Evolutionary conservation across 2,888 invertebrate genomes (phyloP).

Genomic region (Diaprepes abbreviatus): DNA sequence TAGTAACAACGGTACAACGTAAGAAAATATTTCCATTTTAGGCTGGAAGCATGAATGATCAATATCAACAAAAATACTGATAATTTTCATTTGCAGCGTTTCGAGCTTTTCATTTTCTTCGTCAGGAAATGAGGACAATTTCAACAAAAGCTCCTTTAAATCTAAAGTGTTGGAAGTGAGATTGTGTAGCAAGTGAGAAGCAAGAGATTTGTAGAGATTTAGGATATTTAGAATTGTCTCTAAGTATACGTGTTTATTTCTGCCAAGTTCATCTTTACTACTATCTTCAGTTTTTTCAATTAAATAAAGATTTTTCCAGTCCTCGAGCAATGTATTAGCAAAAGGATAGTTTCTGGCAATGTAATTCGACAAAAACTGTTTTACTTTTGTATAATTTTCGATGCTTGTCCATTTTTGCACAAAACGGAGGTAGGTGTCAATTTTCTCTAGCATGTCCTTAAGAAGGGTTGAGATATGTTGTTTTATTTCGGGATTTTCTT

Average conservation of each 20-base stretch:
- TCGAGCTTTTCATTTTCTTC: conserved; percentile 47
- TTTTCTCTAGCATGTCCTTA: conserved; percentile 54
- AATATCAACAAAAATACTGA: conserved; percentile 64
- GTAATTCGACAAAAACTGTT: conserved; percentile 52
- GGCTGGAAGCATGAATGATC: conserved; percentile 63
- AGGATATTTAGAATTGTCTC: conserved; percentile 71
- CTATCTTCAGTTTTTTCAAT: conserved; percentile 50
- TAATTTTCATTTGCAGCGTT: conserved; percentile 65
- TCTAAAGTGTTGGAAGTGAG: conserved; percentile 50
- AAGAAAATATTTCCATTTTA: conserved; percentile 56
- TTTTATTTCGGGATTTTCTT: conserved; percentile 63
- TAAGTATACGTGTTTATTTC: neutral
- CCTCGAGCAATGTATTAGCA: conserved; percentile 58
- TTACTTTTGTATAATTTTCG: conserved; percentile 52
- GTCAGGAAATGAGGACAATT: conserved; percentile 24
- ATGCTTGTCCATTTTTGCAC: conserved; percentile 44
- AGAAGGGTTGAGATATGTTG: conserved; percentile 66
- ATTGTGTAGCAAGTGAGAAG: conserved; percentile 70
- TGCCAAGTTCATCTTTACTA: conserved; percentile 44
- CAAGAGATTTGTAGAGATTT: conserved; percentile 70
- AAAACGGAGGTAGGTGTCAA: conserved; percentile 51
- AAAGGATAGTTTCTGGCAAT: conserved; percentile 63
- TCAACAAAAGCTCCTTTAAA: conserved; percentile 51
- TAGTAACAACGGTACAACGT: conserved; percentile 57
- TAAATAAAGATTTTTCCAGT: conserved; percentile 60